Evolutionary conservation across 2,888 invertebrate genomes (phyloP), one percentile per base, ranked within the genome.

Genomic region (Chaetogeoica ovagalla): DNA sequence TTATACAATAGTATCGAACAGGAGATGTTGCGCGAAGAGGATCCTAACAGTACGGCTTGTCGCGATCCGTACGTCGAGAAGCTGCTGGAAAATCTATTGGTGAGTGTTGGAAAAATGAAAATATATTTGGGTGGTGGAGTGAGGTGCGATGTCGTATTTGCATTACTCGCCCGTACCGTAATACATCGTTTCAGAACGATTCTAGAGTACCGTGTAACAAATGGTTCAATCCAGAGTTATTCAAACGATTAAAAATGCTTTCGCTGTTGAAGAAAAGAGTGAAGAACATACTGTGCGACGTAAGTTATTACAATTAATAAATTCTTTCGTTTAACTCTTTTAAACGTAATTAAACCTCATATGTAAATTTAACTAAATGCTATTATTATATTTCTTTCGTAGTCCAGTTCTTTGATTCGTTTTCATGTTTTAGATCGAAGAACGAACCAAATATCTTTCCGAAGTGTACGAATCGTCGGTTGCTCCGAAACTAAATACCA

Each of bases 241-340:
- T 70, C 70, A 79, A 65, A 39, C 63, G 79, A 0, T 71, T 79
- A 11, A 71, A 57, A 63, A 63, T 71, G 79, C 71, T 79, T 9
- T 79, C 79, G 6, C n/a, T 65, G 79, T 57, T 79, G 57, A 79
- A 79, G 19, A 79, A 71, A 65, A 62, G 55, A 79, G 65, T 79
- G 13, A 71, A 71, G n/a, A 55, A 30, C 15, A 71, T 79, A 43
- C n/a, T 79, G 21, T 15, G 23, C 15, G 55, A 79, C 3, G 79
- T 79, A 79, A 79, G 43, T 39, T 11, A 48, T 11, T 15, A 48
- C 1, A 43, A 43, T 43, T 11, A 11, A 43, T 43, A 2, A 11
- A 43, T 43, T 43, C 43, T 43, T 43, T 11, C 43, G 43, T 43
- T 11, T 1, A 43, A 8, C 39, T 6, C 30, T 30, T 30, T 4